Conservation (phyloP, 2,888 invertebrate genomes). For the Apotomis capreana region DNA sequence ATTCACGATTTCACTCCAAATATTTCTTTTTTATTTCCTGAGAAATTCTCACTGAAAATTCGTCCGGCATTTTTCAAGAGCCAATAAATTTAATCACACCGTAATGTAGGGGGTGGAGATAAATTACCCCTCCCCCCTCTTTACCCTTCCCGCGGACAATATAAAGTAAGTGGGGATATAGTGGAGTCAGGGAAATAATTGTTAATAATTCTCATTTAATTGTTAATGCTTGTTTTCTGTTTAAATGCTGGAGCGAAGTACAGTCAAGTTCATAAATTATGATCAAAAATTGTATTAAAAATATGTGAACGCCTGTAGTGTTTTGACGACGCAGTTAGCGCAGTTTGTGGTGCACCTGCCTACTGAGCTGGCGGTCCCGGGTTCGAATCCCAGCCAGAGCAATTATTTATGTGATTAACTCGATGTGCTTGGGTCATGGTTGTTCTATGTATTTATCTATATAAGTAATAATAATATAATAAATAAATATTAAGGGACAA, state of each 20-base stretch:
- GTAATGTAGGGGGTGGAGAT: conserved; percentile 40
- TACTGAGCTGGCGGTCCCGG: no score
- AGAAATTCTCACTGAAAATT: conserved; percentile 29
- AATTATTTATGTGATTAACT: no score
- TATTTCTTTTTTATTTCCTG: conserved; percentile 21
- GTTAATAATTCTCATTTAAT: conserved; percentile 41
- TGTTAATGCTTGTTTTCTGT: conserved; percentile 15
- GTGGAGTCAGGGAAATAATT: conserved; percentile 31
- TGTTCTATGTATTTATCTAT: no score
- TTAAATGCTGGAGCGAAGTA: neutral
- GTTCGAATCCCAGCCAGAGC: no score
- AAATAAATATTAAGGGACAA: no score
- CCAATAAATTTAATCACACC: conserved; percentile 41
- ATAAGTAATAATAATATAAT: no score
- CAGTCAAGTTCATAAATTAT: no score
- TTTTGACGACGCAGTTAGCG: no score
- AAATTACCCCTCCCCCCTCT: conserved; percentile 35
- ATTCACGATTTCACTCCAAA: neutral
- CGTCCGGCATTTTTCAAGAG: conserved; percentile 35
- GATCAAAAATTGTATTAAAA: no score
- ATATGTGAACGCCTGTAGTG: no score
- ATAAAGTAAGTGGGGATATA: conserved; percentile 38
- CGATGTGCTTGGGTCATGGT: no score
- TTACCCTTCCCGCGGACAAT: conserved; percentile 17
- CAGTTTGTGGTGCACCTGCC: no score